Base-by-base conservation (phyloP, 2,888 invertebrate genomes). In the Xestia xanthographa region DNA sequence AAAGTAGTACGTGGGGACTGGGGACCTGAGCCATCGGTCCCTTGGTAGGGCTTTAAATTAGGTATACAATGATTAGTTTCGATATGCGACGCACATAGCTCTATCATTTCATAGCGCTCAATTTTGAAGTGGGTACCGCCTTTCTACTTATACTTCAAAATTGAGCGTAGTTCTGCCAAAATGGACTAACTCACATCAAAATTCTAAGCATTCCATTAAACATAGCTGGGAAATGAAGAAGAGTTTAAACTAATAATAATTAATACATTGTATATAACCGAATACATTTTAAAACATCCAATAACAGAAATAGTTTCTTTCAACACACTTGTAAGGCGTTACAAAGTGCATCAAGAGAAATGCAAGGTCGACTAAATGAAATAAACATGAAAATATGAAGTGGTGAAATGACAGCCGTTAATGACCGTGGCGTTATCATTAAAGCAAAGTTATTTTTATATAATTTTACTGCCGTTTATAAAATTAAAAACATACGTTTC, bases 51-150 rank as follows among this genome's bases (percentile, higher is more conserved):
- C 86, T 88, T 85, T 89, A 84, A 88, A 89, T n/a, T n/a, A n/a
- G n/a, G n/a, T n/a, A n/a, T n/a, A n/a, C 88, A 89, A 89, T 90
- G 86, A 91, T 91, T 89, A 88, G 86, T 88, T 88, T 88, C 84
- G 84, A 84, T 83, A 83, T 84, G 84, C 86, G 81, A 77, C 38
- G 63, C 73, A 73, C 83, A 69, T 20, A 68, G 20, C 50, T 14
- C 81, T 62, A 80, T 75, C 75, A 79, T 71, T 79, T 78, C 77
- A 26, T 56, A 56, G 56, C 14, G 26, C 56, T 56, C 26, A 26
- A 26, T 56, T 26, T 26, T 56, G 56, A 56, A 56, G 56, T 56
- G 17, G 26, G 56, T 56, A 56, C n/a, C 12, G 5, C 14, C 53
- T 56, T 56, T 56, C 26, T 17, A 14, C 3, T 14, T 56, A 53